Evolutionary conservation across 2,888 invertebrate species (phyloP), one percentile per base, ranked within the genome.

Genomic region (Trissolcus japonicus): DNA sequence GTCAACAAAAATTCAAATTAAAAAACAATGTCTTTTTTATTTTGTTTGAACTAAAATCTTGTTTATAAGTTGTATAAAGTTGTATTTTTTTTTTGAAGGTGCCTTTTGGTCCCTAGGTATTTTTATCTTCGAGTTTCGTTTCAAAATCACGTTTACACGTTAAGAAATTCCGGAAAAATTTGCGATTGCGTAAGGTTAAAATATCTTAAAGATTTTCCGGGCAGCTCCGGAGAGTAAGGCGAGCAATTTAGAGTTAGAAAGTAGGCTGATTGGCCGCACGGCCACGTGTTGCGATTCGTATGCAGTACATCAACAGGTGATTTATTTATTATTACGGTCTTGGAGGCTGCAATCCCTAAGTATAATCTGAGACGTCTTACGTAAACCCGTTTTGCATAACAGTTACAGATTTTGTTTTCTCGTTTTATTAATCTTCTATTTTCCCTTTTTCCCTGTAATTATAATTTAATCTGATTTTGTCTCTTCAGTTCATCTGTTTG

Each of bases 211-310:
- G 61, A 76, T 76, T 76, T 69, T 69, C 76, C 53, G 65, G 60
- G 29, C 54, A 59, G 55, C 54, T 56, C 61, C 13, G 59, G 46
- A 53, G 35, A 35, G 35, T 35, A 68, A 61, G 40, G 56, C 69
- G 63, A 76, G 60, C 65, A 65, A 69, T 76, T 69, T 69, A 48
- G 54, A 76, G 76, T 76, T 75, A 76, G 76, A 76, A 76, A 76
- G 76, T 69, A 41, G 60, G 65, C 55, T 69, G 29, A 76, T 76
- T 65, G 65, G 67, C 56, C 53, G 25, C 46, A n/a, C 29, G 17
- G 21, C 16, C 29, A 21, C 9, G 41, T 40, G 51, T 17, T 40
- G 53, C 57, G 51, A 48, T 53, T 57, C 46, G 16, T 21, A 43
- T 46, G 59, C 48, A 66, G 55, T 53, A 51, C 67, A 50, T 68